Evolutionary conservation across 2,888 invertebrate species (phyloP), one percentile per base, ranked within the genome.

Genomic region (Adela reaumurella): DNA sequence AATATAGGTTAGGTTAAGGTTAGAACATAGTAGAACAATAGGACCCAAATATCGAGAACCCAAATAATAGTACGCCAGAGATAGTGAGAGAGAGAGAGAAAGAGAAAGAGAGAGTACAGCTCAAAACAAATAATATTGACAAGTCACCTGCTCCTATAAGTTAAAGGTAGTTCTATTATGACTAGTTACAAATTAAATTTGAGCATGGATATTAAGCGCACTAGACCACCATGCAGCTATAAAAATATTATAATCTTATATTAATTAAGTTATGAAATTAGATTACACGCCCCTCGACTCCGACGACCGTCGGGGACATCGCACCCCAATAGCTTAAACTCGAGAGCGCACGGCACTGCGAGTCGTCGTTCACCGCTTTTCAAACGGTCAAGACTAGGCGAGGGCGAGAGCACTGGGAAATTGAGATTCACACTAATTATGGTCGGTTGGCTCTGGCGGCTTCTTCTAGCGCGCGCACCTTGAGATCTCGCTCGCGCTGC

Each of bases 381-480:
- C 43, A 42, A 19, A 19, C 42, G n/a, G 43, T 47, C 47, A 10
- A 18, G 43, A 35, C 41, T 19, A 19, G 19, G 42, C 11, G 19
- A 11, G 19, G 42, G 17, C 17, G 14, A 5, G 24, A 35, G 35
- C 35, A 24, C 24, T 24, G 24, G 24, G 35, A 11, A 3, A 11
- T 8, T 35, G 35, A 35, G 35, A 35, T 35, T 35, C 35, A 14
- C 3, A 3, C 24, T 4, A 19, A 35, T 46, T 74, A 80, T 51
- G 80, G 78, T 1, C 80, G 68, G 53, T 74, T 71, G 35, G 76
- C 89, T 63, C 91, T 83, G 56, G 92, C 90, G 56, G 92, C 92
- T 77, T 92, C 91, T 77, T 92, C 92, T 60, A 92, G 79, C 56
- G 90, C 90, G 63, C 92, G 84, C 63, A 92, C 89, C 81, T 92